Conservation (phyloP, 2,113 vertebrate genomes). For the Sylvietta virens region DNA sequence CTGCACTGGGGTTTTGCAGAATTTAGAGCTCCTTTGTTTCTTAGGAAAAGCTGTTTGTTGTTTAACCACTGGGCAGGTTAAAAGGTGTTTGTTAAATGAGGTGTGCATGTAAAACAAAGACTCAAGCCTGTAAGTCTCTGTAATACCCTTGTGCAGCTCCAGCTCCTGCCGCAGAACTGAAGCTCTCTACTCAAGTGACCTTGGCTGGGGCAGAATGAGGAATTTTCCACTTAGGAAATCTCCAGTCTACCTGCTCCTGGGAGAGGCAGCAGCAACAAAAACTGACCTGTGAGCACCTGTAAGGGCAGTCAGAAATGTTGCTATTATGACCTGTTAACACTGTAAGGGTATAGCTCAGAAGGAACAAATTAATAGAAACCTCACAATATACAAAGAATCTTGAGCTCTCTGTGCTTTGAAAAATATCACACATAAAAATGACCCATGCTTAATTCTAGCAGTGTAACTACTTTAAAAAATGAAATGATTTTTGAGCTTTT, state of each 20-base stretch:
- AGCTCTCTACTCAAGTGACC: not conserved
- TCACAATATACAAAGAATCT: not conserved
- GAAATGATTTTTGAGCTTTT: constrained; percentile 16
- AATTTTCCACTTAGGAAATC: not conserved
- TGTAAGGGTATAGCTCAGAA: not conserved
- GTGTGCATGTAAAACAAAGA: not conserved
- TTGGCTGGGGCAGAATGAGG: not conserved
- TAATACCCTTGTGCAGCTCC: not conserved
- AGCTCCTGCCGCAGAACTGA: not conserved
- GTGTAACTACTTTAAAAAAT: not conserved
- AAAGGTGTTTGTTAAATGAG: not conserved
- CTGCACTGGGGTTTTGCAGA: not conserved
- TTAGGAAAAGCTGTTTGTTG: not conserved
- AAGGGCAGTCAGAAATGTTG: not conserved
- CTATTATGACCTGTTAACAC: not conserved
- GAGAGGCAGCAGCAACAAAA: not conserved
- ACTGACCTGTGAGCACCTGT: not conserved
- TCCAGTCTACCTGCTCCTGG: not conserved
- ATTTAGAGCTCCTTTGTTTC: not conserved
- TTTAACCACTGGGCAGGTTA: not conserved
- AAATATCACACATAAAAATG: not conserved
- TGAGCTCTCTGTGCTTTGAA: not conserved
- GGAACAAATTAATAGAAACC: not conserved
- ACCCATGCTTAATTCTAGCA: not conserved
- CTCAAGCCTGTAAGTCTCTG: not conserved